phyloP scores from a whole-genome alignment of 2,797 vertebrate genomes.

The Notoglanidium macrostoma region DNA sequence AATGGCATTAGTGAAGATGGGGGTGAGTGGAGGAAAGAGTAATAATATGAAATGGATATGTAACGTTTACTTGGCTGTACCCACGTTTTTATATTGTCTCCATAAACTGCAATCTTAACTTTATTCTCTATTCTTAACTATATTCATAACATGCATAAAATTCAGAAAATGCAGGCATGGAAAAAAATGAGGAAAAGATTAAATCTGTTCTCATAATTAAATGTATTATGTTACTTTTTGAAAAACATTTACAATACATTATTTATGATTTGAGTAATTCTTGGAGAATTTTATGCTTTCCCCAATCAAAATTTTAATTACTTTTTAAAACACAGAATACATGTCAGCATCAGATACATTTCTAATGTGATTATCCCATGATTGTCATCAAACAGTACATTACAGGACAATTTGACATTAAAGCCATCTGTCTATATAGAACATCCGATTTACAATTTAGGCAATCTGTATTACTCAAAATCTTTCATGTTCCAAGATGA shows the following conservation, averaged over 20 bases:
- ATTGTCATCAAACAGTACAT: background rate
- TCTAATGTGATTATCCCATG: conserved; percentile 12
- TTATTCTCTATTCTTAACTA: no score
- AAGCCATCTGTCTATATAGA: conserved; percentile 12
- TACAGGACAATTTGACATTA: conserved; percentile 13
- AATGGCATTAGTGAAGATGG: conserved; percentile 28
- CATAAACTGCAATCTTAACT: background rate
- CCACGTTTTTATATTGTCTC: conserved; percentile 5
- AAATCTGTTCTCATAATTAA: background rate
- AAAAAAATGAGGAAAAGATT: background rate
- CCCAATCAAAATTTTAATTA: background rate
- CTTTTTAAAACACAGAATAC: conserved; percentile 5
- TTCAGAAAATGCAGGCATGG: background rate
- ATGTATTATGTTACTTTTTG: background rate
- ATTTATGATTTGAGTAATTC: conserved; percentile 10
- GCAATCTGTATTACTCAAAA: background rate
- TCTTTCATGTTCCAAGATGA: conserved; percentile 1
- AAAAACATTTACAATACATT: background rate
- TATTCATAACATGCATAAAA: background rate
- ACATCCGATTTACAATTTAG: conserved; percentile 7
- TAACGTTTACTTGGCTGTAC: conserved; percentile 3
- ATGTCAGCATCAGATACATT: background rate
- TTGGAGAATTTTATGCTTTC: background rate
- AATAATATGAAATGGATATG: conserved; percentile 22
- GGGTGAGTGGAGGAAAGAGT: conserved; percentile 29